These are phyloP conservation scores for Pararge aegeria DNA, from an alignment of 1,140 invertebrate species.

Conservation along the genomic window DNA sequence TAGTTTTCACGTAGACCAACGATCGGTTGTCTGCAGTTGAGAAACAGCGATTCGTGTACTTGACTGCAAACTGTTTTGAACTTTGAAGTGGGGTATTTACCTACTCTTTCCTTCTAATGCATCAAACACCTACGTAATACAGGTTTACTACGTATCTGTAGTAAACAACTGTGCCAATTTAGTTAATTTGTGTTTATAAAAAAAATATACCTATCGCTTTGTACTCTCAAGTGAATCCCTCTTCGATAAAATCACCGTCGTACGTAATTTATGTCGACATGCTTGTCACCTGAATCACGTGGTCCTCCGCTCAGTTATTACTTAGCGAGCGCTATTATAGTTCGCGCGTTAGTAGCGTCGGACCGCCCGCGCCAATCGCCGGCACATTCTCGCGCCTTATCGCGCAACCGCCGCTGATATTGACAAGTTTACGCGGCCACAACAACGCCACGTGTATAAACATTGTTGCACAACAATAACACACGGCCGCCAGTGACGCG, in stretches of 20 bases:
- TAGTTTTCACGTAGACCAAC: no score
- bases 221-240: constrained; percentile 21
- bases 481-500: constrained; percentile 55
- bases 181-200: constrained; percentile 11
- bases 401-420: constrained; percentile 54
- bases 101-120: neutral
- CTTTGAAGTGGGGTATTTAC: no score
- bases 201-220: neutral
- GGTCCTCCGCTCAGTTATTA: constrained; percentile 64
- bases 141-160: no score
- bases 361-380: constrained; percentile 57
- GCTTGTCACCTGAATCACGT: constrained; percentile 74
- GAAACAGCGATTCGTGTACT: constrained; percentile 58
- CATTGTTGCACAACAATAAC: constrained; percentile 73
- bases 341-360: constrained; percentile 67
- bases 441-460: constrained; percentile 73
- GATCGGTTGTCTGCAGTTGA: constrained; percentile 50
- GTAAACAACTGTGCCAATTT: neutral
- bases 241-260: constrained; percentile 47
- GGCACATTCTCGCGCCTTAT: constrained; percentile 43
- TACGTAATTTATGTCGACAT: constrained; percentile 50
- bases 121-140: neutral
- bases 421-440: constrained; percentile 49
- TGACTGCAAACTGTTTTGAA: no score
- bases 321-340: constrained; percentile 42